Evolutionary conservation across 1,140 invertebrate genomes (phyloP).

Genomic region (Muscidifurax raptorellus): DNA sequence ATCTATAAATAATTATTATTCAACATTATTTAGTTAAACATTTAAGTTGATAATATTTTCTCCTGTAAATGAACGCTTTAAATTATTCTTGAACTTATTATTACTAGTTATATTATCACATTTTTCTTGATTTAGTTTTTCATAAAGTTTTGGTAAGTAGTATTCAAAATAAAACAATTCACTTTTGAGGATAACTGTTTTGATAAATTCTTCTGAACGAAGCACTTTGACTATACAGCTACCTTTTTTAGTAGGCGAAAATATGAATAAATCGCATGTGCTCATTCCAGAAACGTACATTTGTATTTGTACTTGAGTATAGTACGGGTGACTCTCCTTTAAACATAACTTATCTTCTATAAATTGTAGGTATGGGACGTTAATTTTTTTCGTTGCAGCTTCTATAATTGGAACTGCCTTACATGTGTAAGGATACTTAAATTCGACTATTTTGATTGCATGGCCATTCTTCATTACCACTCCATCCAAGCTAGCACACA

Average conservation of each 20-base stretch:
- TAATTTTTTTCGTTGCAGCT: slow-evolving; percentile 49
- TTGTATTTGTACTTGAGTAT: slow-evolving; percentile 60
- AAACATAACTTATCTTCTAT: slow-evolving; percentile 49
- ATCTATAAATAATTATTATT: no score
- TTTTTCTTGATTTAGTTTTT: no score
- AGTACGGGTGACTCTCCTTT: slow-evolving; percentile 54
- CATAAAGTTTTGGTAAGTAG: no score
- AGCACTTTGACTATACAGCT: slow-evolving; percentile 54
- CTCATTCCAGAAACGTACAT: slow-evolving; percentile 58
- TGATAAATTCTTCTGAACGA: slow-evolving; percentile 56
- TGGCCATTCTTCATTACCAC: slow-evolving; percentile 53
- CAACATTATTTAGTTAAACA: no score
- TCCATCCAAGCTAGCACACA: slow-evolving; percentile 60
- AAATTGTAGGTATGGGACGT: slow-evolving; percentile 58
- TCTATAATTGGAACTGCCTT: slow-evolving; percentile 55
- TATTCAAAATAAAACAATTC: slow-evolving; percentile 60
- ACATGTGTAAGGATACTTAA: slow-evolving; percentile 59
- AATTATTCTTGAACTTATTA: no score
- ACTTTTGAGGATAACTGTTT: slow-evolving; percentile 52
- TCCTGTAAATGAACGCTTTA: no score
- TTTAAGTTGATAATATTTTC: no score
- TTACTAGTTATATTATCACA: no score
- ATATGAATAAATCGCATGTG: slow-evolving; percentile 60
- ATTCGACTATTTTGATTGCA: slow-evolving; percentile 56
- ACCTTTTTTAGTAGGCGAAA: slow-evolving; percentile 54